Conservation (phyloP, 2,888 invertebrate genomes). For the Oligia strigilis region DNA sequence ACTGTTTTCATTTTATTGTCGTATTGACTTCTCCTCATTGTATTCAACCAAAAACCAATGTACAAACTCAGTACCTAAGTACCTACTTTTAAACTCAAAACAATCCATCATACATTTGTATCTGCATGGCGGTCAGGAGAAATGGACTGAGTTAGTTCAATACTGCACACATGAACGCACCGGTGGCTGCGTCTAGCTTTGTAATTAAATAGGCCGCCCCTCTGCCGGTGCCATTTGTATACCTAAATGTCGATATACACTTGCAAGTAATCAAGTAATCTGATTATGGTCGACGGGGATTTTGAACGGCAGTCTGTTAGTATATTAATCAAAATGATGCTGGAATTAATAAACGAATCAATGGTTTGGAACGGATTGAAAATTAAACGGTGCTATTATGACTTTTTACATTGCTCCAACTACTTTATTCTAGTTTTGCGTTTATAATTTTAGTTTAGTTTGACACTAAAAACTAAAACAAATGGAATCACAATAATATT, state of each 20-base stretch:
- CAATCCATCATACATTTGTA: slow-evolving; percentile 49
- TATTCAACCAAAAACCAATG: too few species aligned
- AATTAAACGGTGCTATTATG: neutral
- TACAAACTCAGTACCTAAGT: too few species aligned
- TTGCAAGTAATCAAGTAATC: slow-evolving; percentile 57
- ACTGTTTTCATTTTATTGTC: neutral
- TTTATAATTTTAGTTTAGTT: neutral
- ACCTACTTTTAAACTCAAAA: slow-evolving; percentile 22
- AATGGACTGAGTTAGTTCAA: slow-evolving; percentile 72
- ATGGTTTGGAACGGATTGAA: slow-evolving; percentile 3
- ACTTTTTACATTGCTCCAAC: neutral
- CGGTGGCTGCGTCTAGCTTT: slow-evolving; percentile 70
- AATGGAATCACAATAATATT: too few species aligned
- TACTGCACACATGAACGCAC: slow-evolving; percentile 76
- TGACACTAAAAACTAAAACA: neutral
- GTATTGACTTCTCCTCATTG: too few species aligned
- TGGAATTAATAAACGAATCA: slow-evolving; percentile 6
- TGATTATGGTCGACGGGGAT: slow-evolving; percentile 37
- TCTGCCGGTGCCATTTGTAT: slow-evolving; percentile 46
- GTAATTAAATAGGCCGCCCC: slow-evolving; percentile 76
- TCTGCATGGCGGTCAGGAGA: slow-evolving; percentile 59
- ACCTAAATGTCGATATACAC: slow-evolving; percentile 45
- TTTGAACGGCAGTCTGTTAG: slow-evolving; percentile 7
- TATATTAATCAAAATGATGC: slow-evolving; percentile 13
- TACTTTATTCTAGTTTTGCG: neutral